Conservation (phyloP, 2,113 vertebrate genomes). For the Arizona elegans region DNA sequence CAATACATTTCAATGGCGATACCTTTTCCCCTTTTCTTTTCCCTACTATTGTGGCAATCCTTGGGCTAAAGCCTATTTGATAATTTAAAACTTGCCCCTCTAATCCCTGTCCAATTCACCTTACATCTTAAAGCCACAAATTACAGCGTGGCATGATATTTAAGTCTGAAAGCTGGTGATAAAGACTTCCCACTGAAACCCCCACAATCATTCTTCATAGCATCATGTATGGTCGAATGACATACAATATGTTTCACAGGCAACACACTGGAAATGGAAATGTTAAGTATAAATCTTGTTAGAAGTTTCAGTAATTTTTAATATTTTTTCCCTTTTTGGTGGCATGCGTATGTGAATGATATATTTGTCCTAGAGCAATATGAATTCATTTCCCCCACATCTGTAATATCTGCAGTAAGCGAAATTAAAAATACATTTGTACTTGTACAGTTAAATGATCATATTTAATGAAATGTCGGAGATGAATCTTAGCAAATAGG, state of each 20-base stretch:
- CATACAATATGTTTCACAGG: constrained; percentile 65
- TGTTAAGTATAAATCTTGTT: constrained; percentile 81
- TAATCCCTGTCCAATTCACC: constrained; percentile 25
- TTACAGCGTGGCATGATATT: constrained; percentile 37
- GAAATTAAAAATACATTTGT: constrained; percentile 89
- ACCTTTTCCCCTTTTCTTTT: not conserved
- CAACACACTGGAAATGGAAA: constrained; percentile 73
- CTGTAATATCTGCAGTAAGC: constrained; percentile 83
- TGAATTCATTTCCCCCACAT: constrained; percentile 80
- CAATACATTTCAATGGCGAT: constrained; percentile 3
- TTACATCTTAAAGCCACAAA: constrained; percentile 10
- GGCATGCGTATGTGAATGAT: constrained; percentile 76
- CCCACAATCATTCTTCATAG: constrained; percentile 57
- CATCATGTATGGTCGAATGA: constrained; percentile 62
- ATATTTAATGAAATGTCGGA: constrained; percentile 88
- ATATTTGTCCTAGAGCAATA: constrained; percentile 84
- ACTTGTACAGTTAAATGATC: constrained; percentile 88
- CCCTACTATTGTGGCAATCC: constrained; percentile 11
- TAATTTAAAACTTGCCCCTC: constrained; percentile 17
- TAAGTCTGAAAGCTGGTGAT: constrained; percentile 35
- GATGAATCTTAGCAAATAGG: constrained; percentile 84
- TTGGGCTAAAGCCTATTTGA: constrained; percentile 15
- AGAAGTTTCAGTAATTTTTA: constrained; percentile 84
- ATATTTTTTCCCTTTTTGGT: constrained; percentile 78
- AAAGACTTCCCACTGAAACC: constrained; percentile 51